phyloP scores from a whole-genome alignment of 1,140 invertebrate species.

The Penaeus chinensis region DNA sequence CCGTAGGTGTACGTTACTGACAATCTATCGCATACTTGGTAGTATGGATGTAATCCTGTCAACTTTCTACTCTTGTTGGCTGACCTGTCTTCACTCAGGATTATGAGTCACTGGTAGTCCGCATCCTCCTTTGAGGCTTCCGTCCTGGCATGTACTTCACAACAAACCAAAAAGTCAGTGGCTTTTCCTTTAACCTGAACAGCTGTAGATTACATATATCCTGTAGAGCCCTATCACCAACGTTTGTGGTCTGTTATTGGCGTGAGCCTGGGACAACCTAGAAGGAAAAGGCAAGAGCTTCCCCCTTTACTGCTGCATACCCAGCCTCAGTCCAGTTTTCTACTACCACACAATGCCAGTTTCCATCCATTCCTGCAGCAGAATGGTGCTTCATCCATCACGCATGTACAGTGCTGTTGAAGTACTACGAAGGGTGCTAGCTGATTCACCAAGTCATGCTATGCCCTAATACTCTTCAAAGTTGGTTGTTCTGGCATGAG shows the following conservation, averaged over 20 bases:
- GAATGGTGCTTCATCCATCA: not conserved
- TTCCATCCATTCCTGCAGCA: slow-evolving; percentile 8
- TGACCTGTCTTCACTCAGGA: too few species aligned
- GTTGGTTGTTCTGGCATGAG: slow-evolving; percentile 21
- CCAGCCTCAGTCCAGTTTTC: not conserved
- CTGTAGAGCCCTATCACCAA: not conserved
- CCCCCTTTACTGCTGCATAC: slow-evolving; percentile 11
- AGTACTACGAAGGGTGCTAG: slow-evolving; percentile 33
- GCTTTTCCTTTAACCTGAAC: too few species aligned
- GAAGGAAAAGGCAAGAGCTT: slow-evolving; percentile 12
- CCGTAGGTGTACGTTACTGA: too few species aligned
- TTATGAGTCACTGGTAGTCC: too few species aligned
- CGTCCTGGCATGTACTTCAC: too few species aligned
- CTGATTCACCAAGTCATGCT: slow-evolving; percentile 35
- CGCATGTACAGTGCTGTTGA: slow-evolving; percentile 3
- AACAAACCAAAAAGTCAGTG: too few species aligned
- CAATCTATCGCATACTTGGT: too few species aligned
- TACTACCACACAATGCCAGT: not conserved
- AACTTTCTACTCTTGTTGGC: too few species aligned
- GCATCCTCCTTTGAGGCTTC: too few species aligned
- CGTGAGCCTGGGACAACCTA: not conserved
- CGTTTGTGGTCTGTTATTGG: not conserved
- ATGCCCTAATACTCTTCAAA: slow-evolving; percentile 31
- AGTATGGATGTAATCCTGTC: too few species aligned
- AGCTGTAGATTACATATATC: too few species aligned